A percentile compares a stretch with the other conserved stretches of the same genome.
phyloP scores from a whole-genome alignment of 2,113 vertebrate genomes.

The Paramisgurnus dabryanus region DNA sequence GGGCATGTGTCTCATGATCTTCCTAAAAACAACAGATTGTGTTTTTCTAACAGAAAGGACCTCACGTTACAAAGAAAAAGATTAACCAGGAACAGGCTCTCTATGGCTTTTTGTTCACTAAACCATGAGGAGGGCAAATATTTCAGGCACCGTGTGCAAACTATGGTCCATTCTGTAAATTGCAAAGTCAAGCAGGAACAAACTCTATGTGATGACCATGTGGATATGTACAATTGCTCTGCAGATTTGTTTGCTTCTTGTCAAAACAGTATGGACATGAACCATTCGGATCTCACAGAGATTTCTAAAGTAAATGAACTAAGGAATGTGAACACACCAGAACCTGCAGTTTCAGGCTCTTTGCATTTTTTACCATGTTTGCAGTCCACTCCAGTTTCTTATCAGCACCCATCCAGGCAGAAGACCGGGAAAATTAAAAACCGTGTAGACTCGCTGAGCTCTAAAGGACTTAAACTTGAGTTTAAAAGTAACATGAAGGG shows the following conservation, averaged over 20 bases:
- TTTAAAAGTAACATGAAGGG: background rate
- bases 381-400: conserved; percentile 79
- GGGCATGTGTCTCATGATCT: background rate
- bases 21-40: background rate
- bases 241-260: conserved; percentile 78
- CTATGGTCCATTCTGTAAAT: conserved; percentile 14
- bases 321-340: background rate
- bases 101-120: conserved; percentile 5
- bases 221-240: conserved; percentile 73
- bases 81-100: background rate
- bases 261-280: conserved; percentile 47
- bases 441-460: background rate
- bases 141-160: conserved; percentile 7
- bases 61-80: conserved; percentile 1
- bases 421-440: background rate
- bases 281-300: conserved; percentile 51
- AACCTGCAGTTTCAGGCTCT: conserved; percentile 30
- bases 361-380: conserved; percentile 74
- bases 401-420: background rate
- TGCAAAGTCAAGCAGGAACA: conserved; percentile 45
- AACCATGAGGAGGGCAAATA: conserved; percentile 16
- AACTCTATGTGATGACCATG: conserved; percentile 36
- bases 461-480: background rate
- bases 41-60: conserved; percentile 22
- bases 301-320: conserved; percentile 44